Percentiles rank a stretch among this genome's conserved stretches.
These are phyloP conservation scores for Sebastes alutus DNA, from an alignment of 2,797 vertebrate species.

Conservation along the genomic window DNA sequence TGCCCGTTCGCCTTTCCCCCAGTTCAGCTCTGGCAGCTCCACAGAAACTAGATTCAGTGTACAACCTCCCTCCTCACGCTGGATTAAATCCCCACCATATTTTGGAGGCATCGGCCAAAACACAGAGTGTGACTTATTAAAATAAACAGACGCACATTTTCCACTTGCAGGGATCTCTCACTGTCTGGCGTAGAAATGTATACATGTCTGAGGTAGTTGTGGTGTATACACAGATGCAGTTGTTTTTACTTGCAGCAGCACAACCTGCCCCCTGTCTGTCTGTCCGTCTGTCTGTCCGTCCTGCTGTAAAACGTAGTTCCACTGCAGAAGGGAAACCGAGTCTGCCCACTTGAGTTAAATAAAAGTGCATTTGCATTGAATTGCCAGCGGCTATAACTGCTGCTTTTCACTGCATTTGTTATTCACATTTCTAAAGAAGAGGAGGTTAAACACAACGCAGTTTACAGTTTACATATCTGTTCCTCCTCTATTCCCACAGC, in stretches of 20 bases:
- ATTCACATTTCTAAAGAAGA: background rate
- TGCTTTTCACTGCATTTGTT: background rate
- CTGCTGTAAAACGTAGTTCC: slow-evolving; percentile 8
- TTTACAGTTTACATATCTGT: background rate
- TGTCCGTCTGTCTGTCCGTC: background rate
- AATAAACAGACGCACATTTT: slow-evolving; percentile 78
- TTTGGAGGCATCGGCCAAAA: slow-evolving; percentile 63
- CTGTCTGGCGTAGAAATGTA: slow-evolving; percentile 60
- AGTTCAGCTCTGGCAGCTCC: slow-evolving; percentile 12
- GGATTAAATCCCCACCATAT: slow-evolving; percentile 53
- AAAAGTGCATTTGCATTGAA: slow-evolving; percentile 18
- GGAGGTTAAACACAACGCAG: background rate
- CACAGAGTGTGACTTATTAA: slow-evolving; percentile 65
- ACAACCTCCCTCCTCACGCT: background rate
- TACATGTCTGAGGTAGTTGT: slow-evolving; percentile 63
- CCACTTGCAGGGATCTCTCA: slow-evolving; percentile 66
- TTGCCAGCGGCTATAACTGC: background rate
- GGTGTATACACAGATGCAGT: slow-evolving; percentile 64
- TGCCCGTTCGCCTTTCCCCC: slow-evolving; percentile 16
- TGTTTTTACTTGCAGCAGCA: slow-evolving; percentile 61
- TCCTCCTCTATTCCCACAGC: background rate
- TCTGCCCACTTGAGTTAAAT: background rate
- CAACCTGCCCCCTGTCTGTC: slow-evolving; percentile 37
- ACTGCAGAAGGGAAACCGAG: background rate
- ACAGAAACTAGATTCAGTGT: slow-evolving; percentile 59